A percentile compares a stretch with the other conserved stretches of the same genome.
phyloP scores from a whole-genome alignment of 2,113 vertebrate genomes.

The Pogona vitticeps region DNA sequence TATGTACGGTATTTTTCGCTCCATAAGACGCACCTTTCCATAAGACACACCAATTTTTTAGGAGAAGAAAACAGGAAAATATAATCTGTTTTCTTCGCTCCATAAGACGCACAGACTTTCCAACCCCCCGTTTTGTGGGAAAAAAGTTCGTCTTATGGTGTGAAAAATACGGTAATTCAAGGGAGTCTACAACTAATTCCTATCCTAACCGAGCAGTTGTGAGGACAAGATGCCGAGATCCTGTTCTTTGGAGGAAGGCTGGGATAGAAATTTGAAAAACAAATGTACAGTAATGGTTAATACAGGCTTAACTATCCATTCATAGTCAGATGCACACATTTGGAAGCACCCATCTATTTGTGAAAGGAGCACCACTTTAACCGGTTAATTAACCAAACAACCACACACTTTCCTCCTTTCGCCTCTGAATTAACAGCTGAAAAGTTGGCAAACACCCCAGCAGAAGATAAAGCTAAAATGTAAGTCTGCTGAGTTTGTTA shows the following conservation, averaged over 20 bases:
- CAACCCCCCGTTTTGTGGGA: no score
- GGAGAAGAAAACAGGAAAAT: no score
- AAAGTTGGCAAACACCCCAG: not conserved
- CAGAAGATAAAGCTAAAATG: not conserved
- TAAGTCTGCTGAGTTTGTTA: not conserved
- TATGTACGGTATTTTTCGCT: no score
- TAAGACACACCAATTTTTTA: no score
- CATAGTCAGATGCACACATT: not conserved
- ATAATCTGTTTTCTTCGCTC: no score
- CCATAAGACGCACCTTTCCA: no score
- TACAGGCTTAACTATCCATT: not conserved
- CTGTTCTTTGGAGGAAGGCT: not conserved
- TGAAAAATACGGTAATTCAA: not conserved
- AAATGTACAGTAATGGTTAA: not conserved
- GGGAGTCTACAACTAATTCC: not conserved
- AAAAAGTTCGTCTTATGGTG: no score
- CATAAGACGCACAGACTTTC: no score
- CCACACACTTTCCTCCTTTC: slow-evolving; percentile 15
- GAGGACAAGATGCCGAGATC: not conserved
- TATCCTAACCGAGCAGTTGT: not conserved
- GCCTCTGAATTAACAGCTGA: not conserved
- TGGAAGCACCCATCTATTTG: not conserved
- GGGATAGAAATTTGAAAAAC: not conserved
- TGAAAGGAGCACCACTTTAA: slow-evolving; percentile 3
- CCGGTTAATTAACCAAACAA: slow-evolving; percentile 26